phyloP scores from a whole-genome alignment of 2,113 vertebrate species.

The Halichoeres trimaculatus region DNA sequence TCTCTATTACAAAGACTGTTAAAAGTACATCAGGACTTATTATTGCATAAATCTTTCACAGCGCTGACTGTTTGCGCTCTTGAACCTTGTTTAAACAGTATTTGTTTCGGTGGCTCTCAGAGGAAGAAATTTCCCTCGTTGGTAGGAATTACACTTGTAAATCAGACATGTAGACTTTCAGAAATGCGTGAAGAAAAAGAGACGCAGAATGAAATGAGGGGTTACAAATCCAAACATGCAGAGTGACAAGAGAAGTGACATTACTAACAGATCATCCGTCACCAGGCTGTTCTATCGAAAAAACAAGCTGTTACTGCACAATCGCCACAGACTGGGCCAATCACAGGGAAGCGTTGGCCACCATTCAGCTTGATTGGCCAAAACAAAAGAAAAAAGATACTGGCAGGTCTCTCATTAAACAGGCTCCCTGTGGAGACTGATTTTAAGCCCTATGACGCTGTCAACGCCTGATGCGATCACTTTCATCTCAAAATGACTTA shows the following conservation, averaged over 20 bases:
- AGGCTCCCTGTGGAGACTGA: constrained; percentile 46
- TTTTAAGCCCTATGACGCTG: constrained; percentile 52
- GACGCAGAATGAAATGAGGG: constrained; percentile 39
- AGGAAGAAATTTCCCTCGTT: constrained; percentile 42
- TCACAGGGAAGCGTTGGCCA: constrained; percentile 38
- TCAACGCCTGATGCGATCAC: constrained; percentile 53
- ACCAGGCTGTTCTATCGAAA: constrained; percentile 20
- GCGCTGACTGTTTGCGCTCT: constrained; percentile 21
- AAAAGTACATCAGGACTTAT: constrained; percentile 69
- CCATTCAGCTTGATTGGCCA: constrained; percentile 51
- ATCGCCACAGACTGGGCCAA: constrained; percentile 52
- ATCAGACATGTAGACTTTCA: constrained; percentile 43
- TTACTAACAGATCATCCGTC: constrained; percentile 54
- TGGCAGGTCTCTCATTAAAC: constrained; percentile 55
- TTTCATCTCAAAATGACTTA: constrained; percentile 57
- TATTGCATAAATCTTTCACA: constrained; percentile 60
- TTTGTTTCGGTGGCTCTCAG: constrained; percentile 49
- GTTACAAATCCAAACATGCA: constrained; percentile 45
- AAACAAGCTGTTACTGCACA: constrained; percentile 32
- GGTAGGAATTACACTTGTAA: constrained; percentile 57
- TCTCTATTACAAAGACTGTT: constrained; percentile 71
- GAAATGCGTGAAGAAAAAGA: constrained; percentile 29
- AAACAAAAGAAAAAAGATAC: constrained; percentile 38
- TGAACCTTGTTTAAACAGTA: constrained; percentile 35
- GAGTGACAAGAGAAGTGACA: constrained; percentile 49